phyloP scores from a whole-genome alignment of 2,888 invertebrate species.

The Deroplatys truncata region DNA sequence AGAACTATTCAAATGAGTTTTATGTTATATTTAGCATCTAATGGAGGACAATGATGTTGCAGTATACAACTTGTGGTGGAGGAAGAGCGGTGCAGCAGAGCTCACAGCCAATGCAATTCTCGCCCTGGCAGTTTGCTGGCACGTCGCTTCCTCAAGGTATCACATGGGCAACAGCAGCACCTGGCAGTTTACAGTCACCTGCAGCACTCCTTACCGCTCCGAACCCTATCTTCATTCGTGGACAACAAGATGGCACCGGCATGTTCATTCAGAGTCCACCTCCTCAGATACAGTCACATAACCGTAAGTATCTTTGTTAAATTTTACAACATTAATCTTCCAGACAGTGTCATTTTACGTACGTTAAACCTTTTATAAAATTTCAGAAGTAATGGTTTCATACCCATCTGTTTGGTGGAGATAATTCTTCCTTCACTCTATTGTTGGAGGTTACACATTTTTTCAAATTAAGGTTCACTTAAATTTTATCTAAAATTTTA shows the following conservation, averaged over 20 bases:
- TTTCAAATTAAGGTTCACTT: too few species aligned
- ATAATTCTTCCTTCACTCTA: too few species aligned
- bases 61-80: constrained; percentile 44
- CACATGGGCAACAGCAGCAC: constrained; percentile 59
- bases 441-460: too few species aligned
- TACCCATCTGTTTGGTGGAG: too few species aligned
- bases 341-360: too few species aligned
- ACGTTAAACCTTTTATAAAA: too few species aligned
- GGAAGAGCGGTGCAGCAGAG: constrained; percentile 34
- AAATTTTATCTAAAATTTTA: too few species aligned
- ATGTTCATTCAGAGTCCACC: constrained; percentile 84
- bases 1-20: too few species aligned
- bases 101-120: constrained; percentile 64
- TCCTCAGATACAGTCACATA: constrained; percentile 60
- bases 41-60: neutral
- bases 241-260: constrained; percentile 63
- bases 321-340: too few species aligned
- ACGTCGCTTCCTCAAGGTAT: constrained; percentile 64
- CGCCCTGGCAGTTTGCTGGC: constrained; percentile 70
- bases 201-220: constrained; percentile 61
- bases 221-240: constrained; percentile 79
- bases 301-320: constrained; percentile 51
- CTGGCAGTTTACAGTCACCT: constrained; percentile 51
- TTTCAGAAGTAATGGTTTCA: too few species aligned
- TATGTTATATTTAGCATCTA: too few species aligned